Percentiles rank a stretch among this genome's conserved stretches.
These are phyloP conservation scores for Pyrocephalus nanus DNA, from an alignment of 2,797 vertebrate species.

Conservation along the genomic window DNA sequence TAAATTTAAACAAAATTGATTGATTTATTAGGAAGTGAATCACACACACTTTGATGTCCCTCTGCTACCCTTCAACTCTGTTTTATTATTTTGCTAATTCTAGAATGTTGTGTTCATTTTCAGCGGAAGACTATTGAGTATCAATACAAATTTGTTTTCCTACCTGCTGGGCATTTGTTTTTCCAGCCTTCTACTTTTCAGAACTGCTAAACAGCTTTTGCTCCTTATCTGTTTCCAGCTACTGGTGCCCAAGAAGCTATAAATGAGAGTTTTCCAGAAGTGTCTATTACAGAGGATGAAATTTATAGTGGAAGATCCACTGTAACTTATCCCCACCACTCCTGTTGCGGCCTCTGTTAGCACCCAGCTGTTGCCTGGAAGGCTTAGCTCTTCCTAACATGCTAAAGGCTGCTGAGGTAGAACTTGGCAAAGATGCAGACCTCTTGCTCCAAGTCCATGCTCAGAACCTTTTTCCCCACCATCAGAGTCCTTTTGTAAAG, in stretches of 20 bases:
- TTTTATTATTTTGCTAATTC: slow-evolving; percentile 54
- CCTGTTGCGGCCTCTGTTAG: background rate
- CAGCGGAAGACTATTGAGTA: background rate
- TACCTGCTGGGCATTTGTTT: slow-evolving; percentile 19
- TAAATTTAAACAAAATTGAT: slow-evolving; percentile 24
- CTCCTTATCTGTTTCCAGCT: background rate
- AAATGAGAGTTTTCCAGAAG: background rate
- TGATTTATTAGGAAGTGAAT: slow-evolving; percentile 49
- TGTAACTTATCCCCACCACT: background rate
- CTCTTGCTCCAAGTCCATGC: background rate
- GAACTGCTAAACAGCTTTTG: background rate
- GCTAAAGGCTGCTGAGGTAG: background rate
- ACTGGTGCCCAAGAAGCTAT: background rate
- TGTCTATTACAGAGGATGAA: background rate
- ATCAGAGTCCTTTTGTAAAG: background rate
- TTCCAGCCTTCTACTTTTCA: background rate
- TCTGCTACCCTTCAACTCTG: background rate
- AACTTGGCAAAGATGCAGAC: background rate
- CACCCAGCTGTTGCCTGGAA: background rate
- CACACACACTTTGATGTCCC: slow-evolving; percentile 18
- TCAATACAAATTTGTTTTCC: slow-evolving; percentile 29
- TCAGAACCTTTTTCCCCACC: background rate
- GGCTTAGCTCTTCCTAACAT: background rate
- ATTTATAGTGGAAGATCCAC: background rate
- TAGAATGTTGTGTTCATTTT: slow-evolving; percentile 4